Conservation (phyloP, 2,888 invertebrate genomes). For the Lepidochitona cinerea region DNA sequence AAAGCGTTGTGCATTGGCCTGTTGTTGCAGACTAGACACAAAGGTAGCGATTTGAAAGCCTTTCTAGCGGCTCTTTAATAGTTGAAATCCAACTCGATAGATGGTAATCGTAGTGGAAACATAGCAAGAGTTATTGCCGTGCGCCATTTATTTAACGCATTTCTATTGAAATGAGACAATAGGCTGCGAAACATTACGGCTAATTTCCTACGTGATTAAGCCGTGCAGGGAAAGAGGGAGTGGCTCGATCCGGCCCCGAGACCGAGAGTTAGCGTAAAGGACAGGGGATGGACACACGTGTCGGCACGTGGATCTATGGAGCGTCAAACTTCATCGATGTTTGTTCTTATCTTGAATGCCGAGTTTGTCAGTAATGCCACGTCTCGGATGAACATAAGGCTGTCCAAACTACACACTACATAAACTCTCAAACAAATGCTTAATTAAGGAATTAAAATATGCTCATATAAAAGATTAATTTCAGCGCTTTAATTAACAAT, state of each 20-base stretch:
- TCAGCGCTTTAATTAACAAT: too few species aligned
- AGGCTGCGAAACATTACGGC: not conserved
- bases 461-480: not conserved
- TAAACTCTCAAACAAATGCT: not conserved
- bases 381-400: not conserved
- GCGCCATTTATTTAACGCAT: not conserved
- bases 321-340: not conserved
- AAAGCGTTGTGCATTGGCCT: not conserved
- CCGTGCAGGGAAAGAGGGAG: not conserved
- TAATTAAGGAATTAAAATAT: not conserved
- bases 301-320: not conserved
- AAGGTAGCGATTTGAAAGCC: constrained; percentile 2
- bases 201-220: not conserved
- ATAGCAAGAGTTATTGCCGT: not conserved
- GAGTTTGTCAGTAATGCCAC: not conserved
- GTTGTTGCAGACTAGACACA: not conserved
- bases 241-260: not conserved
- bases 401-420: not conserved
- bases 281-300: too few species aligned
- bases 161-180: not conserved
- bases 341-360: not conserved
- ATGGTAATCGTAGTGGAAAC: not conserved
- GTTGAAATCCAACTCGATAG: not conserved
- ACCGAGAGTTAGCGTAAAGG: not conserved
- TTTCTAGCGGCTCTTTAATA: not conserved